These are phyloP conservation scores for Wasmannia auropunctata DNA, from an alignment of 1,140 invertebrate species.

Conservation along the genomic window DNA sequence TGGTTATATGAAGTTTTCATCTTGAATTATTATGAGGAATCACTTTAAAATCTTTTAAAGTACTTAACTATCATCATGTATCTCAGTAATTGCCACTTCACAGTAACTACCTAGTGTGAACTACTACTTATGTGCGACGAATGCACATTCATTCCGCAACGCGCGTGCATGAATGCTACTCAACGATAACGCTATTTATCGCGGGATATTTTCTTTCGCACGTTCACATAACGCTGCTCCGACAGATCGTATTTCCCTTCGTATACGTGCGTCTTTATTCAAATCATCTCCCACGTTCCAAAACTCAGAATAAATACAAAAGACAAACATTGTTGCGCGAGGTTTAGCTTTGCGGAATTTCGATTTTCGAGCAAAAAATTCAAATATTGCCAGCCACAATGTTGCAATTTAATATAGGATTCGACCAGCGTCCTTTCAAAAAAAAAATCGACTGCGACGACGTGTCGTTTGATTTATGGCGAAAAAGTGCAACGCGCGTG, in stretches of 20 bases:
- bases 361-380: neutral
- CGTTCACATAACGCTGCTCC: neutral
- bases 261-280: neutral
- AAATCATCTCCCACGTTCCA: neutral
- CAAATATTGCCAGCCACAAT: neutral
- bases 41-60: too few relatives aligned
- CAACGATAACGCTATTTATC: neutral
- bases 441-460: slow-evolving; percentile 15
- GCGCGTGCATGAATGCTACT: neutral
- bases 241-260: slow-evolving; percentile 7
- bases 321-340: neutral
- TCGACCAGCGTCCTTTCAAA: neutral
- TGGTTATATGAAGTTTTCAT: too few relatives aligned
- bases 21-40: too few relatives aligned
- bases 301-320: neutral
- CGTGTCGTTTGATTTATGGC: slow-evolving; percentile 26
- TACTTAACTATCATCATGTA: neutral
- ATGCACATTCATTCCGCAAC: neutral
- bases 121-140: neutral
- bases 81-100: neutral
- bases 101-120: neutral
- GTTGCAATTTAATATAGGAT: neutral
- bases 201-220: slow-evolving; percentile 9
- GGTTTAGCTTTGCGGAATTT: neutral
- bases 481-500: neutral